Evolutionary conservation across 2,888 invertebrate species (phyloP), one percentile per base, ranked within the genome.

Genomic region (Gisinianus flammeolus): DNA sequence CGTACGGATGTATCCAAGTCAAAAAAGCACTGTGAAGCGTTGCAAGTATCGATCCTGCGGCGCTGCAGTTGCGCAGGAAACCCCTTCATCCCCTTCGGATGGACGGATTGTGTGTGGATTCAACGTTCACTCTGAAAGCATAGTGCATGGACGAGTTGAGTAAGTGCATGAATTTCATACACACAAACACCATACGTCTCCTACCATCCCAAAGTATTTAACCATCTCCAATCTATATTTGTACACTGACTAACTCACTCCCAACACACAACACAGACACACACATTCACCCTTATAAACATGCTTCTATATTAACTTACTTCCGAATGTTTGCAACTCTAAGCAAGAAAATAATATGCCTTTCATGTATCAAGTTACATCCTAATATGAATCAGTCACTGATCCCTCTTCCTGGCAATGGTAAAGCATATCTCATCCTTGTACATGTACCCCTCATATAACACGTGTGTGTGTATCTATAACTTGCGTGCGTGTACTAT

Each of bases 1-100:
- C 62, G 22, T 62, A 62, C 26, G 62, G 62, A 62, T 62, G 26
- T 62, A 62, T 62, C 62, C 26, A 62, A 68, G 68, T 68, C 33
- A 33, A 31, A 26, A 68, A 35, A 68, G 68, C 67, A 67, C 67
- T 67, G 67, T 77, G 72, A 80, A 81, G 82, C 81, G 80, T 81
- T 83, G 80, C 74, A 80, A 77, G 73, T 83, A 83, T 83, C 83
- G 83, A 83, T 83, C 81, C 79, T 80, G 79, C 80, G 79, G 79
- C 79, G 79, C 69, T 82, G 80, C 82, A 80, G 79, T 79, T 80
- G 82, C 82, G 82, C 82, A 82, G 64, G 64, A 78, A 80, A 64
- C 70, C 80, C 71, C 69, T 75, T 74, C 54, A 67, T 74, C 73
- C 76, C 76, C 77, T 77, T 72, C 64, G 66, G 72, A 72, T 77